Evolutionary conservation across 2,888 invertebrate genomes (phyloP).

Genomic region (Caenorhabditis doughertyi): DNA sequence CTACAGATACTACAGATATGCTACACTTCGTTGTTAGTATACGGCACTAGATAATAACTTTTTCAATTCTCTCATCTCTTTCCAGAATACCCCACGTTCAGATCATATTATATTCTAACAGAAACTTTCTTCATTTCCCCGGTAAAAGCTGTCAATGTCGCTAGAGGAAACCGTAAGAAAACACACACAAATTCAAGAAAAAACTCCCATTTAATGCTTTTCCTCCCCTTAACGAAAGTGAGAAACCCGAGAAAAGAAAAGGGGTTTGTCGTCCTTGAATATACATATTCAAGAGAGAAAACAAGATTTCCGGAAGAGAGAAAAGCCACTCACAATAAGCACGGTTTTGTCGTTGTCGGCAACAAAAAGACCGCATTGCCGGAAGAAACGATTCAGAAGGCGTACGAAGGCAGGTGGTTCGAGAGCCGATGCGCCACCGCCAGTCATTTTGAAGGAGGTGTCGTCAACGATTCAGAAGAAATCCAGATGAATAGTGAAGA

Average conservation of each 20-base stretch:
- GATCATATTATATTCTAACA: conserved; percentile 14
- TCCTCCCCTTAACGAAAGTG: conserved; percentile 54
- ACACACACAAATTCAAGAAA: conserved; percentile 30
- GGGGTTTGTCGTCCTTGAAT: conserved; percentile 40
- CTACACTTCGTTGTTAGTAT: too few relatives aligned
- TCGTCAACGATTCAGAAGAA: conserved; percentile 4
- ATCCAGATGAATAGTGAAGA: conserved; percentile 2
- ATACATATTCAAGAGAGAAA: conserved; percentile 1
- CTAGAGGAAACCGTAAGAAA: conserved; percentile 40
- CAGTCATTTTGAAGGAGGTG: conserved; percentile 39
- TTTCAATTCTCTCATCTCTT: conserved; percentile 12
- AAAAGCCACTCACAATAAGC: conserved; percentile 71
- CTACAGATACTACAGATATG: too few relatives aligned
- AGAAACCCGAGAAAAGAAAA: conserved; percentile 9
- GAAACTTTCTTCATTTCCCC: conserved; percentile 47
- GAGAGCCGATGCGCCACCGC: conserved; percentile 41
- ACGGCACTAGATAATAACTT: too few relatives aligned
- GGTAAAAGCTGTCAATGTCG: conserved; percentile 53
- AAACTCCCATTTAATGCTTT: conserved; percentile 55
- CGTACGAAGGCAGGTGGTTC: conserved; percentile 72
- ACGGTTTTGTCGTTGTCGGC: conserved; percentile 74
- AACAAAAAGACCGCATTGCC: conserved; percentile 70
- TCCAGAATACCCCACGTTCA: neutral
- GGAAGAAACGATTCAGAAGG: conserved; percentile 69
- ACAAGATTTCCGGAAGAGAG: conserved; percentile 6